Evolutionary conservation across 2,888 invertebrate genomes (phyloP).

Genomic region (Octodonta nipae): DNA sequence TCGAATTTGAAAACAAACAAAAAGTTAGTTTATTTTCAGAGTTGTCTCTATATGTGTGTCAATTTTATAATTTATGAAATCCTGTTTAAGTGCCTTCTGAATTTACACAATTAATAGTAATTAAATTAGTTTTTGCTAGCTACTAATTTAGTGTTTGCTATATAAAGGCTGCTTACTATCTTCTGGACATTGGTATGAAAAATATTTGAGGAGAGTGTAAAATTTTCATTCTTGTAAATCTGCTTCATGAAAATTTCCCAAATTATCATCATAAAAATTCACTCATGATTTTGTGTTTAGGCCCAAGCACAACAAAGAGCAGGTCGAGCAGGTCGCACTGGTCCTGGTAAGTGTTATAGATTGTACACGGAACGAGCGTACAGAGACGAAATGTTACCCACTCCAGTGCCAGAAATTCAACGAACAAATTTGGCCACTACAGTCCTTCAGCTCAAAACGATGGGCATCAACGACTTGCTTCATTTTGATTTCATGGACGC

Average conservation of each 20-base stretch:
- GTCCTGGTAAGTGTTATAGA: conserved; percentile 93
- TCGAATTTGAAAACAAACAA: no score
- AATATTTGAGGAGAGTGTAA: neutral
- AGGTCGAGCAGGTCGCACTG: conserved; percentile 92
- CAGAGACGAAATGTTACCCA: conserved; percentile 95
- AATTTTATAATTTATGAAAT: no score
- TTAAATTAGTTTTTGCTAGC: no score
- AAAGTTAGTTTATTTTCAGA: no score
- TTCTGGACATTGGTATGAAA: no score
- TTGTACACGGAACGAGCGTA: conserved; percentile 97
- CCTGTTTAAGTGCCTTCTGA: no score
- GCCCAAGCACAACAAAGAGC: conserved; percentile 96
- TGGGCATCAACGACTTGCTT: conserved; percentile 97
- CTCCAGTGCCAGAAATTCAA: conserved; percentile 97
- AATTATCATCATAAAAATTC: neutral
- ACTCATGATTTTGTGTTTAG: conserved; percentile 29
- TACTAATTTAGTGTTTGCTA: no score
- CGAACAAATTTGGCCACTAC: conserved; percentile 94
- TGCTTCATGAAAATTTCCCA: neutral
- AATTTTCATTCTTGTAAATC: neutral
- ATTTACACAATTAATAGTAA: no score
- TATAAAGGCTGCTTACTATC: no score
- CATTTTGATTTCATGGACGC: conserved; percentile 99
- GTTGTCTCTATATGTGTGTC: no score
- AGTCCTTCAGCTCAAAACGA: conserved; percentile 89